Evolutionary conservation across 1,140 invertebrate species (phyloP).

Genomic region (Mizuhopecten yessoensis): DNA sequence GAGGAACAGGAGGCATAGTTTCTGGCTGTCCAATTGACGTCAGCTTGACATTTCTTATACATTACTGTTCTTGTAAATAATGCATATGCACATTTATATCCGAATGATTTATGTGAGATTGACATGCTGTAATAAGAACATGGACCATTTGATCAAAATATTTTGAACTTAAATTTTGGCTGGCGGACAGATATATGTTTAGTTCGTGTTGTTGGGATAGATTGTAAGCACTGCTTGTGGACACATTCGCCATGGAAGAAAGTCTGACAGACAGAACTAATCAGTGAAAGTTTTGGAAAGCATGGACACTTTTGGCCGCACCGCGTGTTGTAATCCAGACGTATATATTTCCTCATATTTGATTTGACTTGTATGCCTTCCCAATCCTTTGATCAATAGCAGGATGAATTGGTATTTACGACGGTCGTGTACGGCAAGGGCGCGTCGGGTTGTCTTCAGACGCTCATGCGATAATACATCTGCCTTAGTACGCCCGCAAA

Average conservation of each 20-base stretch:
- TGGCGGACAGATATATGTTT: background rate
- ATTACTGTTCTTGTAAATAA: background rate
- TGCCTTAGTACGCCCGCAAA: slow-evolving; percentile 7
- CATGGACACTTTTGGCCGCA: background rate
- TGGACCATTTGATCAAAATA: background rate
- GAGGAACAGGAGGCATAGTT: background rate
- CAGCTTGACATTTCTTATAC: background rate
- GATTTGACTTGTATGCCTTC: slow-evolving; percentile 21
- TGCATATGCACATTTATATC: background rate
- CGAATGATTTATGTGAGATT: background rate
- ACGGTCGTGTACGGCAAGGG: background rate
- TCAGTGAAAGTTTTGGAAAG: slow-evolving; percentile 10
- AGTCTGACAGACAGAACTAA: slow-evolving; percentile 27
- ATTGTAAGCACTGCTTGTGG: background rate
- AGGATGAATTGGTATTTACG: slow-evolving; percentile 33
- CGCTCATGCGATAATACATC: background rate
- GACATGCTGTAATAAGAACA: background rate
- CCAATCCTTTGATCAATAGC: slow-evolving; percentile 25
- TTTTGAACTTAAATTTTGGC: background rate
- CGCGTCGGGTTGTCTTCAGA: slow-evolving; percentile 25
- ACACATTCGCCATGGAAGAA: background rate
- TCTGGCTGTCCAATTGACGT: background rate
- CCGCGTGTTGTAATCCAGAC: slow-evolving; percentile 25
- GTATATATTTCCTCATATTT: slow-evolving; percentile 30
- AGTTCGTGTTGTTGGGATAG: background rate